Evolutionary conservation across 2,797 vertebrate species (phyloP), one percentile per base, ranked within the genome.

Genomic region (Thalassophryne amazonica): DNA sequence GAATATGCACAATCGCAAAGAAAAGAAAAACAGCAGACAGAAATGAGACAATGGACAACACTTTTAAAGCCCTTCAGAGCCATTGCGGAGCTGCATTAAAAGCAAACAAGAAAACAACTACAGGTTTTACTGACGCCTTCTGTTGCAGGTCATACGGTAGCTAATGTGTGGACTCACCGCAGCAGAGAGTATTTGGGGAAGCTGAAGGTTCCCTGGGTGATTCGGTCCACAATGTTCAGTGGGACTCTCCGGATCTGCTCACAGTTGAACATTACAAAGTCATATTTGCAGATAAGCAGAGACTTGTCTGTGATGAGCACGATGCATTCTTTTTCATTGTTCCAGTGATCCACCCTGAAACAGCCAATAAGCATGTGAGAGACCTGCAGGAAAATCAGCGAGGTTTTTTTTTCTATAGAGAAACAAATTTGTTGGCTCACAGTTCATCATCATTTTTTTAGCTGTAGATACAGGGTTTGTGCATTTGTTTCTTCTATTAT

Each of bases 331-430:
- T 89, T 91, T 53, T 94, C 91, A 1, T 94, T 93, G 85, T 94
- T 95, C 93, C 93, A 93, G 58, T 93, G 90, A 69, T 94, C 92
- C 42, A 89, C 83, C 71, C 92, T 93, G 69, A 19, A 72, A 61
- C 18, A 39, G 27, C 12, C 31, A 45, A 14, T 38, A 2, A 41
- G 2, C n/a, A 28, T 7, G 10, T 5, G 27, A 57, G 15, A 55
- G 18, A 22, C 1, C 4, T 10, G 5, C 11, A 16, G 7, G 21
- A 33, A 18, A 22, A 29, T 24, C 1, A 1, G n/a, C n/a, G n/a
- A n/a, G n/a, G n/a, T n/a, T n/a, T n/a, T n/a, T n/a, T n/a, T n/a
- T n/a, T n/a, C n/a, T n/a, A n/a, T n/a, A n/a, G n/a, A n/a, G n/a
- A n/a, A n/a, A n/a, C n/a, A n/a, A n/a, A n/a, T n/a, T n/a, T n/a